These are phyloP conservation scores for Heterodera schachtii DNA, from an alignment of 1,140 invertebrate genomes.

Conservation along the genomic window DNA sequence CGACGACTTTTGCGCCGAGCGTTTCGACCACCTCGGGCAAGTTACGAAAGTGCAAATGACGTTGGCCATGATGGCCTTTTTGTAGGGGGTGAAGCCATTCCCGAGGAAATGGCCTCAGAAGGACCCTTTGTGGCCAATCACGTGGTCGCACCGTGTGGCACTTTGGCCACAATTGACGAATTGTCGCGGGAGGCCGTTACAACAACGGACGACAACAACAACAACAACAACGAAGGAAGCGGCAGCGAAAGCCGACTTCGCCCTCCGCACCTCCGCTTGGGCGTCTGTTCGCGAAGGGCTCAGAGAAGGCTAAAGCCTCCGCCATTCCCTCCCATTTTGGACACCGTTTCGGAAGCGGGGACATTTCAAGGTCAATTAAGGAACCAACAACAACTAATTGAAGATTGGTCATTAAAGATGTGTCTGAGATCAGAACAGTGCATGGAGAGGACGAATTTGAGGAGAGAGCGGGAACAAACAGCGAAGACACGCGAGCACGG, in stretches of 20 bases:
- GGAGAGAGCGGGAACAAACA: slow-evolving; percentile 42
- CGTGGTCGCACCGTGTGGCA: slow-evolving; percentile 6
- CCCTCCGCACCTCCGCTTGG: background rate
- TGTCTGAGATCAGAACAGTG: slow-evolving; percentile 63
- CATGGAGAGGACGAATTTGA: slow-evolving; percentile 46
- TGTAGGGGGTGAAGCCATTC: background rate
- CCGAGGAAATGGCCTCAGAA: background rate
- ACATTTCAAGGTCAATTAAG: slow-evolving; percentile 61
- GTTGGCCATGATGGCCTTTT: slow-evolving; percentile 27
- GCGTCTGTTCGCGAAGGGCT: slow-evolving; percentile 15
- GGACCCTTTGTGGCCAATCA: slow-evolving; percentile 7
- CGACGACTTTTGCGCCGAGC: slow-evolving; percentile 28
- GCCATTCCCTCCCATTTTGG: slow-evolving; percentile 29
- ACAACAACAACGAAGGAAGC: slow-evolving; percentile 45
- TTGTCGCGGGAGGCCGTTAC: slow-evolving; percentile 18
- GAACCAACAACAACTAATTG: background rate
- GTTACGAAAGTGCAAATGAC: slow-evolving; percentile 7
- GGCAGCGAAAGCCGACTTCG: slow-evolving; percentile 21
- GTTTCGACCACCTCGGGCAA: slow-evolving; percentile 11
- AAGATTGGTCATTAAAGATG: slow-evolving; percentile 32
- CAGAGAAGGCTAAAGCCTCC: slow-evolving; percentile 33
- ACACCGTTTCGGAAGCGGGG: slow-evolving; percentile 62
- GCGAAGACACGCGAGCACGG: slow-evolving; percentile 57
- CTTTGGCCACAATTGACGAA: slow-evolving; percentile 30
- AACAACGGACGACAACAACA: slow-evolving; percentile 32